Evolutionary conservation across 2,888 invertebrate species (phyloP).

Genomic region (Cephus pygmeus): DNA sequence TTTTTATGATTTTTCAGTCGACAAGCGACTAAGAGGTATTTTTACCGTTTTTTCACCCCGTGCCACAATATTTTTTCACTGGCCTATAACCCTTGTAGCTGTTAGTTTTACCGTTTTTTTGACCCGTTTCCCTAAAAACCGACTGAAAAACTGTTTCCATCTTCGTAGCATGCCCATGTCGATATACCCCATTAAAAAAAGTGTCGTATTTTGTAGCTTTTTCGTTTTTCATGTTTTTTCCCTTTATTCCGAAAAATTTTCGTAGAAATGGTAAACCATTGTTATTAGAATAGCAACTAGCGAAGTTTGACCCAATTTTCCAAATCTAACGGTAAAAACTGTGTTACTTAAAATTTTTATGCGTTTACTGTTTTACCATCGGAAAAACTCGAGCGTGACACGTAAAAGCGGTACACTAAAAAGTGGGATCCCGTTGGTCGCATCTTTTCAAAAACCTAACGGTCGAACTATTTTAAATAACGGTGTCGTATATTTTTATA

Average conservation of each 20-base stretch:
- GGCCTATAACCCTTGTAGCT: background rate
- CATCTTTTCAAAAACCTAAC: slow-evolving; percentile 45
- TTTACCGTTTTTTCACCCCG: slow-evolving; percentile 32
- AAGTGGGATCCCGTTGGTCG: slow-evolving; percentile 54
- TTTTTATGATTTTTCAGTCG: slow-evolving; percentile 41
- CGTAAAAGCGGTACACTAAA: slow-evolving; percentile 53
- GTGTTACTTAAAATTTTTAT: slow-evolving; percentile 41
- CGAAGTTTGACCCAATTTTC: background rate
- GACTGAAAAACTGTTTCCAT: background rate
- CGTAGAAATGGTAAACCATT: background rate
- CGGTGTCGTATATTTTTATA: slow-evolving; percentile 61
- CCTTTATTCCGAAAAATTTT: background rate
- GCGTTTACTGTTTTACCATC: slow-evolving; percentile 37
- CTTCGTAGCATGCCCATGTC: background rate
- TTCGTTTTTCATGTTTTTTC: background rate
- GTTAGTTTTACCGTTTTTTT: background rate
- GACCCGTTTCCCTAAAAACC: background rate
- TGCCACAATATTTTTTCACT: background rate
- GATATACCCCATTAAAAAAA: background rate
- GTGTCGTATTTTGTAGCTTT: background rate
- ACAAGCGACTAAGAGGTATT: slow-evolving; percentile 10
- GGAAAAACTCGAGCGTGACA: slow-evolving; percentile 35
- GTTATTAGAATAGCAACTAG: background rate
- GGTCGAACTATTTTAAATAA: slow-evolving; percentile 59
- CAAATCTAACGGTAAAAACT: background rate